Conservation (phyloP, 2,113 vertebrate genomes). For the Thunnus thynnus region DNA sequence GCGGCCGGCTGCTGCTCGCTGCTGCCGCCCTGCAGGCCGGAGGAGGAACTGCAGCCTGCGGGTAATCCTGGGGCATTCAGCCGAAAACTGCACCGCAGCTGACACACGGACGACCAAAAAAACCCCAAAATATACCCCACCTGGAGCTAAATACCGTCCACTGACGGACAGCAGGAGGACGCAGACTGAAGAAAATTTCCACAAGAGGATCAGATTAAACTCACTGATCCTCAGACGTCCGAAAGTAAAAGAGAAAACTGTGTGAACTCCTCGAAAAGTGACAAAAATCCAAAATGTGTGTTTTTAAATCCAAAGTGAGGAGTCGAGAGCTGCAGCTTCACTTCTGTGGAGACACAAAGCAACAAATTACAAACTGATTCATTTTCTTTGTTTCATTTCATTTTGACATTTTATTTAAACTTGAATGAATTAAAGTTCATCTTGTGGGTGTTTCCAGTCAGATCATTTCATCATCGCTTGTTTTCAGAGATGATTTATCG, state of each 20-base stretch:
- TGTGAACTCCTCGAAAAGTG: not conserved
- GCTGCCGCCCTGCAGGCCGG: conserved; percentile 75
- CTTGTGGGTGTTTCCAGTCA: not conserved
- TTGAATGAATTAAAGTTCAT: not conserved
- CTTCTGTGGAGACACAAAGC: conserved; percentile 40
- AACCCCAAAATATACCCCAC: not conserved
- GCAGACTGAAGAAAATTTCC: not conserved
- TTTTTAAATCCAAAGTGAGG: conserved; percentile 13
- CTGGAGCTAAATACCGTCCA: not conserved
- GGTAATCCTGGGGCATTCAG: conserved; percentile 72
- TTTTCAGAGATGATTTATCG: not conserved
- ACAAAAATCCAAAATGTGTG: not conserved
- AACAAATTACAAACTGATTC: not conserved
- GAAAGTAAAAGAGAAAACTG: not conserved
- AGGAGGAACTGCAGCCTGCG: conserved; percentile 56
- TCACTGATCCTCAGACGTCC: not conserved
- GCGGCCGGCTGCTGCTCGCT: conserved; percentile 51
- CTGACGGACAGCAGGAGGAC: not conserved
- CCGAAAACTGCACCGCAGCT: not conserved
- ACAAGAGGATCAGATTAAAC: too few species aligned
- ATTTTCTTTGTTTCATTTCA: too few species aligned
- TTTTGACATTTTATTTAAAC: not conserved
- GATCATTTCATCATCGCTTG: too few species aligned
- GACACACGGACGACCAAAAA: not conserved
- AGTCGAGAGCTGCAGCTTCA: not conserved